Percentiles rank a stretch among this genome's conserved stretches.
Conservation (phyloP, 2,888 invertebrate genomes). For the Catocala sponsa region DNA sequence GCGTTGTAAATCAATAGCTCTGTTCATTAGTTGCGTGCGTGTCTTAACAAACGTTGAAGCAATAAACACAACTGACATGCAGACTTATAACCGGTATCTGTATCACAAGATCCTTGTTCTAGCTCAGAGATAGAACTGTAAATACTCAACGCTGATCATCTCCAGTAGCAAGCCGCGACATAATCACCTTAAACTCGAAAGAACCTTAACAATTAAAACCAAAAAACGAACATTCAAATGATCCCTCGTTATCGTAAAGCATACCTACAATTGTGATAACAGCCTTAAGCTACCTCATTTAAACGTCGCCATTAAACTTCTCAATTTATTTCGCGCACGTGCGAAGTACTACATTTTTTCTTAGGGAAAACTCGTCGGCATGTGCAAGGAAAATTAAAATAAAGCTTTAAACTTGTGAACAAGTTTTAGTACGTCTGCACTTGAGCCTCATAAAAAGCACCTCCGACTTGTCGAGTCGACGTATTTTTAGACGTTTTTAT, state of each 20-base stretch:
- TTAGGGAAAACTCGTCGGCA: slow-evolving; percentile 60
- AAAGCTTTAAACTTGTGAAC: slow-evolving; percentile 81
- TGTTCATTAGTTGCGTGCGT: too few species aligned
- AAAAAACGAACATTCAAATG: not conserved
- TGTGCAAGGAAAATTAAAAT: slow-evolving; percentile 83
- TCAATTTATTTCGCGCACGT: slow-evolving; percentile 75
- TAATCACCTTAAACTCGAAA: too few species aligned
- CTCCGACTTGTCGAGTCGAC: slow-evolving; percentile 64
- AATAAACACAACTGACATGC: too few species aligned
- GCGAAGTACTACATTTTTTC: slow-evolving; percentile 73
- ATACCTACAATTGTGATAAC: slow-evolving; percentile 49
- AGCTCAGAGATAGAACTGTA: too few species aligned
- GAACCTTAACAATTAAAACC: not conserved
- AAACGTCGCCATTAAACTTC: slow-evolving; percentile 65
- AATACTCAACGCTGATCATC: too few species aligned
- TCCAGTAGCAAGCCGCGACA: too few species aligned
- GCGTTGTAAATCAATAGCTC: too few species aligned
- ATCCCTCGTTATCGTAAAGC: slow-evolving; percentile 28
- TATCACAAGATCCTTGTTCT: too few species aligned
- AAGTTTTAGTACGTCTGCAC: slow-evolving; percentile 79
- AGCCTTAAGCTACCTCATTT: slow-evolving; percentile 55
- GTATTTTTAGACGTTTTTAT: slow-evolving; percentile 78
- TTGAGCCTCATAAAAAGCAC: slow-evolving; percentile 73
- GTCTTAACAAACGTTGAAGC: too few species aligned
- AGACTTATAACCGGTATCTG: too few species aligned